Evolutionary conservation across 2,113 vertebrate species (phyloP), one percentile per base, ranked within the genome.

Genomic region (Aix galericulata): DNA sequence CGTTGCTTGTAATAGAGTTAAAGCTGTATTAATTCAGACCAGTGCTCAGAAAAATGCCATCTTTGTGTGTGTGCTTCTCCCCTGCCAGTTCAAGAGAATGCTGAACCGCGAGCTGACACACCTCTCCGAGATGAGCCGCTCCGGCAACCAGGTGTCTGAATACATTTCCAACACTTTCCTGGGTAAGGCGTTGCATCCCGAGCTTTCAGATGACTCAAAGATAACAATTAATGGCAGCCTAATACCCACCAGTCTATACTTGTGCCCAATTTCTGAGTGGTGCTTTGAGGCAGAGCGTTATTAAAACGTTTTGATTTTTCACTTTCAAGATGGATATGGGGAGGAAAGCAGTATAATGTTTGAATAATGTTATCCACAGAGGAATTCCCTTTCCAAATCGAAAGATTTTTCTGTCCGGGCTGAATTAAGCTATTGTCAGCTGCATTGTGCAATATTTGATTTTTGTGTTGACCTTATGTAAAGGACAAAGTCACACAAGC

Each of bases 91-190:
- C 98, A 99, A 99, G 97, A 99, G 99, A 98, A 99, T 99, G 99
- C 98, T 99, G 98, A 99, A 99, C 97, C 98, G 99, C 94, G 99
- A 99, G 97, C 98, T 99, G 95, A 99, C 98, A 59, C 99, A 99
- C 97, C 98, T 99, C 97, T 99, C 99, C 40, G 99, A 99, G 97
- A 99, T 99, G 99, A 99, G 99, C 97, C 98, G 99, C 90, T 99
- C 99, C 11, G 99, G 99, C 90, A 99, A 99, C 98, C 99, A 99
- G 96, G 99, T 99, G 97, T 99, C 99, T 46, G 99, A 99, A 97
- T 99, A 99, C 98, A 99, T 99, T 98, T 99, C 99, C 97, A 99
- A 98, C 98, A 99, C 99, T 62, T 99, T 99, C 98, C 98, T 99
- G 93, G 99, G 99, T 99, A 98, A 99, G 98, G 82, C 58, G 12